Evolutionary conservation across 1,140 invertebrate genomes (phyloP).

Genomic region (Zophobas atratus): DNA sequence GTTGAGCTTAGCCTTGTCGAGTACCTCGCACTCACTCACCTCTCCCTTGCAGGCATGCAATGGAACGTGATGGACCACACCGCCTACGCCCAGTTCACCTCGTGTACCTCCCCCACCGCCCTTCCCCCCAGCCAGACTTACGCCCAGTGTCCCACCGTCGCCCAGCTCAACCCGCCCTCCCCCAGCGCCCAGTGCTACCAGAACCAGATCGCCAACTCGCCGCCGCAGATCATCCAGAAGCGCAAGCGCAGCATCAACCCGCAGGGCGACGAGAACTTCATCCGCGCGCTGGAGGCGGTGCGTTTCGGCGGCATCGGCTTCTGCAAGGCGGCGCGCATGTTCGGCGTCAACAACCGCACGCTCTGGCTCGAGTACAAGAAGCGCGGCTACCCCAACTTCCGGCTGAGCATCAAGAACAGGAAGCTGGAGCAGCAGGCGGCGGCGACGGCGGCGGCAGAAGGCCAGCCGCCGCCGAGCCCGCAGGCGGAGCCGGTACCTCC

Average conservation of each 20-base stretch:
- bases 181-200: conserved; percentile 54
- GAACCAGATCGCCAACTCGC: conserved; percentile 62
- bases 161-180: conserved; percentile 37
- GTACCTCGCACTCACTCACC: conserved; percentile 44
- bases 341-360: conserved; percentile 87
- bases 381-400: conserved; percentile 82
- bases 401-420: conserved; percentile 81
- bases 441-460: conserved; percentile 56
- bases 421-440: conserved; percentile 73
- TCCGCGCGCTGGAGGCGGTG: conserved; percentile 83
- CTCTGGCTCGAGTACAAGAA: conserved; percentile 89
- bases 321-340: conserved; percentile 86
- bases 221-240: conserved; percentile 66
- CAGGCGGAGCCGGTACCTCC: conserved; percentile 64
- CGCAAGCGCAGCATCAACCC: conserved; percentile 79
- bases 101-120: conserved; percentile 64
- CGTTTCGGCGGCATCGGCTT: conserved; percentile 87
- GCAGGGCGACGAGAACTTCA: conserved; percentile 85
- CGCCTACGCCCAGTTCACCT: conserved; percentile 74
- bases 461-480: conserved; percentile 61
- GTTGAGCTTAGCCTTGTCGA: conserved; percentile 66
- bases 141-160: conserved; percentile 55
- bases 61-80: conserved; percentile 80
- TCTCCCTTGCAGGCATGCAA: conserved; percentile 76
- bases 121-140: conserved; percentile 29